Conservation (phyloP, 2,113 vertebrate species). For the Nansenia antarctica region DNA sequence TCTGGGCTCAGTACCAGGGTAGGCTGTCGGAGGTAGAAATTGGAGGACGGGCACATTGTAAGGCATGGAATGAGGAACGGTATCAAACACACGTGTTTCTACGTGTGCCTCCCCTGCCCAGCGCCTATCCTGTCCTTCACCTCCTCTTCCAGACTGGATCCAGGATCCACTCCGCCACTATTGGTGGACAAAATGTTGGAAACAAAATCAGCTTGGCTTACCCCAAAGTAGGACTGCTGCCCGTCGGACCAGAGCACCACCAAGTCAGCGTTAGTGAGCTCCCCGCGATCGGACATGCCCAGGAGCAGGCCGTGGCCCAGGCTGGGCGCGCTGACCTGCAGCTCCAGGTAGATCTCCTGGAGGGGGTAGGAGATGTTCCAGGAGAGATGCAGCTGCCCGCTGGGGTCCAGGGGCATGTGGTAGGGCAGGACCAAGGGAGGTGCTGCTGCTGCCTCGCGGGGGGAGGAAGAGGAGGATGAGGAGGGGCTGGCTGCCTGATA, state of each 20-base stretch:
- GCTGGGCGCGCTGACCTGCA: constrained; percentile 69
- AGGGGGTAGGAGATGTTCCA: constrained; percentile 88
- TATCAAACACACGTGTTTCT: too few relatives aligned
- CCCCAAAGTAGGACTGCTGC: constrained; percentile 83
- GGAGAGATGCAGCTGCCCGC: constrained; percentile 80
- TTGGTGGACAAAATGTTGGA: too few relatives aligned
- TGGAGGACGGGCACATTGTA: too few relatives aligned
- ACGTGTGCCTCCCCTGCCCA: too few relatives aligned
- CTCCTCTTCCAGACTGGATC: too few relatives aligned
- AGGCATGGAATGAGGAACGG: too few relatives aligned
- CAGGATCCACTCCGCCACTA: too few relatives aligned
- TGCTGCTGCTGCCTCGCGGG: background rate
- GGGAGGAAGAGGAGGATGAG: too few relatives aligned
- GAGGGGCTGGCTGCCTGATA: constrained; percentile 68
- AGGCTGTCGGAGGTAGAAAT: too few relatives aligned
- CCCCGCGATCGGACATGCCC: constrained; percentile 90
- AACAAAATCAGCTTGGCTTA: too few relatives aligned
- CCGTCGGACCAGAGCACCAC: constrained; percentile 86
- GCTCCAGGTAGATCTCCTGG: constrained; percentile 80
- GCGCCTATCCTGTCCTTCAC: too few relatives aligned
- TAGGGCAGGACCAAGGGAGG: constrained; percentile 76
- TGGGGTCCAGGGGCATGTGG: constrained; percentile 83
- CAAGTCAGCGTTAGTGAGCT: constrained; percentile 85
- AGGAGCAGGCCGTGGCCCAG: constrained; percentile 82
- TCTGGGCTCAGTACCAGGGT: too few relatives aligned